Evolutionary conservation across 2,113 vertebrate genomes (phyloP).

Genomic region (Gallinago media): DNA sequence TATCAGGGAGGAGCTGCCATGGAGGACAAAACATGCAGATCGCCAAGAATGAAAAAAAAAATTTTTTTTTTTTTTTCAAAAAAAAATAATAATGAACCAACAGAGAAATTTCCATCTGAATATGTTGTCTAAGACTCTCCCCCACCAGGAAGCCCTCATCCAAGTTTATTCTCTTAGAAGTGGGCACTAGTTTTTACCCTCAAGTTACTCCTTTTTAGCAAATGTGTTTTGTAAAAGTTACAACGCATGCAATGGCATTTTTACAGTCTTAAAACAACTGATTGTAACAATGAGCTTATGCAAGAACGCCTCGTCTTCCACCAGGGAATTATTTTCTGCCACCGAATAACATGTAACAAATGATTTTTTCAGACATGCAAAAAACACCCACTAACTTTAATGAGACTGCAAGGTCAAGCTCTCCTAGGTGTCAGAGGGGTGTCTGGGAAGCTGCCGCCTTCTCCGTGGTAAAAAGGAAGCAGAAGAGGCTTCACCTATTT

Average conservation of each 20-base stretch:
- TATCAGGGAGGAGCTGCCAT: slow-evolving; percentile 3
- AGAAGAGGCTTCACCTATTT: not conserved
- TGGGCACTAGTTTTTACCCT: slow-evolving; percentile 53
- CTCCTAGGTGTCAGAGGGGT: not conserved
- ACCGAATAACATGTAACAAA: slow-evolving; percentile 57
- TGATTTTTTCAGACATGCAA: slow-evolving; percentile 39
- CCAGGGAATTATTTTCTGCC: slow-evolving; percentile 67
- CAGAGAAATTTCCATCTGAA: slow-evolving; percentile 47
- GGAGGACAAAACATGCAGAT: not conserved
- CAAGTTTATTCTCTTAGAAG: slow-evolving; percentile 63
- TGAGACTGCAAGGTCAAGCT: slow-evolving; percentile 27
- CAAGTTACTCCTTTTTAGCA: slow-evolving; percentile 62
- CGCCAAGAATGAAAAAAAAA: not conserved
- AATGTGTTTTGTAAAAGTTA: slow-evolving; percentile 63
- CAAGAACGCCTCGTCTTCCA: slow-evolving; percentile 20
- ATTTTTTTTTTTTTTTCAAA: not conserved
- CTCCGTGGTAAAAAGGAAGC: not conserved
- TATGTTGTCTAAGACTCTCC: slow-evolving; percentile 31
- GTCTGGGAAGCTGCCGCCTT: not conserved
- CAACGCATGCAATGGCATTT: slow-evolving; percentile 60
- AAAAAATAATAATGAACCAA: not conserved
- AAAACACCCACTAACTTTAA: slow-evolving; percentile 54
- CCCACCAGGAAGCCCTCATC: slow-evolving; percentile 45
- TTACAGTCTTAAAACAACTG: slow-evolving; percentile 65
- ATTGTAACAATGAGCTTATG: slow-evolving; percentile 69